Percentiles rank a stretch among this genome's conserved stretches.
Evolutionary conservation across 2,888 invertebrate species (phyloP).

Genomic region (Lomographa bimaculata): DNA sequence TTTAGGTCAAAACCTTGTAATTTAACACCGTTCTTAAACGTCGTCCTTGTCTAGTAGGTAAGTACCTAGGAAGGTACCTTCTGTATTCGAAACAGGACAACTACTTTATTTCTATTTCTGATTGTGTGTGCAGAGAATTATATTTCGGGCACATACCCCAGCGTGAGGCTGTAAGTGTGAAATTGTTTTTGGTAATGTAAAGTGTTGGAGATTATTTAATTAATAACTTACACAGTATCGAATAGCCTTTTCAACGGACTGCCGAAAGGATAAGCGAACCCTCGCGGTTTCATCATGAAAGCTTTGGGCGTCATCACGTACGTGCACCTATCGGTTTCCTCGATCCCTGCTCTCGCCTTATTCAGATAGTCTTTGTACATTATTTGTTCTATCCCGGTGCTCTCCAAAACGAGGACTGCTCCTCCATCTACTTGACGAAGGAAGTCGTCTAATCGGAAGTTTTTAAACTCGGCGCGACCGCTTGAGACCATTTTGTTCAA

Average conservation of each 20-base stretch:
- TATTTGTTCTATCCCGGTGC: conserved; percentile 86
- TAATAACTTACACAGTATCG: conserved; percentile 88
- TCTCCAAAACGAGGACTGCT: conserved; percentile 85
- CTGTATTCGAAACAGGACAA: too few relatives aligned
- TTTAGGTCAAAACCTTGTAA: too few relatives aligned
- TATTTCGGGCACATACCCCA: too few relatives aligned
- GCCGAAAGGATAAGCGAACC: conserved; percentile 87
- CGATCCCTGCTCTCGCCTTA: conserved; percentile 80
- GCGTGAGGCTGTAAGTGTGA: too few relatives aligned
- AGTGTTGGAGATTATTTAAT: too few relatives aligned
- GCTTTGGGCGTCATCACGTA: conserved; percentile 89
- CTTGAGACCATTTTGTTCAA: conserved; percentile 68
- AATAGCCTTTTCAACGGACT: conserved; percentile 85
- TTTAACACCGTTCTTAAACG: too few relatives aligned
- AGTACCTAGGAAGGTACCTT: too few relatives aligned
- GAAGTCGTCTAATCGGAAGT: conserved; percentile 48
- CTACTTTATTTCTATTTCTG: too few relatives aligned
- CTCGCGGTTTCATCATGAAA: conserved; percentile 86
- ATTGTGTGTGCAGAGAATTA: too few relatives aligned
- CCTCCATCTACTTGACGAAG: conserved; percentile 58
- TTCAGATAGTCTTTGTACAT: conserved; percentile 88
- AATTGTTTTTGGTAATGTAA: too few relatives aligned
- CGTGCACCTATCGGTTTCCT: conserved; percentile 87
- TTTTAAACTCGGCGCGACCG: conserved; percentile 63
- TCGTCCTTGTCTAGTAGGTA: too few relatives aligned